Percentiles rank a stretch among this genome's conserved stretches.
These are phyloP conservation scores for Ianthella basta DNA, from an alignment of 37 sponge, comb jelly and placozoan genomes.

Conservation along the genomic window DNA sequence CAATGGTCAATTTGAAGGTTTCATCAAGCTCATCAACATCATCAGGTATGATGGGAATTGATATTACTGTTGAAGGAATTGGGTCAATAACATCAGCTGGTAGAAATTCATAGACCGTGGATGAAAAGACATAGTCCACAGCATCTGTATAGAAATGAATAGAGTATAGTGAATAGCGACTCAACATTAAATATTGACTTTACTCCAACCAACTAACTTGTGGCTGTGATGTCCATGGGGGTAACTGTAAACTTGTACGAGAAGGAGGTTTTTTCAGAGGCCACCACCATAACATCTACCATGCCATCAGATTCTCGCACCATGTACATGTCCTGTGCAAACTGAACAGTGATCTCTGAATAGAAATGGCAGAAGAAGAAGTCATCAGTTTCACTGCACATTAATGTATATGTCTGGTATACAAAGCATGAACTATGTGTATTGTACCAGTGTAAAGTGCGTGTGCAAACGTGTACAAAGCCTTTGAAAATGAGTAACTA, in stretches of 20 bases:
- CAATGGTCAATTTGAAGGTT: not conserved
- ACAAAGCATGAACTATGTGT: no score
- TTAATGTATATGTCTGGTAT: not conserved
- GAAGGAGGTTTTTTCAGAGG: constrained; percentile 15
- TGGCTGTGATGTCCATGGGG: constrained; percentile 5
- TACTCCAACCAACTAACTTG: not conserved
- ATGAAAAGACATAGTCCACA: no score
- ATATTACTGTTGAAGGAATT: no score
- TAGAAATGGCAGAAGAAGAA: not conserved
- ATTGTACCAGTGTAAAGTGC: no score
- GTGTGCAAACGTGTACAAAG: no score
- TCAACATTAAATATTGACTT: no score
- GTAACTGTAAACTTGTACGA: not conserved
- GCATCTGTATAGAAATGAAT: no score
- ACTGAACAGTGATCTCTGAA: constrained; percentile 11
- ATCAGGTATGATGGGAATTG: not conserved
- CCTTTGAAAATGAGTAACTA: no score
- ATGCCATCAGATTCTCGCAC: not conserved
- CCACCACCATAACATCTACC: not conserved
- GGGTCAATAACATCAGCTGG: no score
- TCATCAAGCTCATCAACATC: not conserved
- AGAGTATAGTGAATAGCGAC: no score
- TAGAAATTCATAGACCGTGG: no score
- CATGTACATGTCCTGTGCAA: constrained; percentile 11
- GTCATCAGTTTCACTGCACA: not conserved